Evolutionary conservation across 2,113 vertebrate genomes (phyloP).

Genomic region (Engraulis encrasicolus): DNA sequence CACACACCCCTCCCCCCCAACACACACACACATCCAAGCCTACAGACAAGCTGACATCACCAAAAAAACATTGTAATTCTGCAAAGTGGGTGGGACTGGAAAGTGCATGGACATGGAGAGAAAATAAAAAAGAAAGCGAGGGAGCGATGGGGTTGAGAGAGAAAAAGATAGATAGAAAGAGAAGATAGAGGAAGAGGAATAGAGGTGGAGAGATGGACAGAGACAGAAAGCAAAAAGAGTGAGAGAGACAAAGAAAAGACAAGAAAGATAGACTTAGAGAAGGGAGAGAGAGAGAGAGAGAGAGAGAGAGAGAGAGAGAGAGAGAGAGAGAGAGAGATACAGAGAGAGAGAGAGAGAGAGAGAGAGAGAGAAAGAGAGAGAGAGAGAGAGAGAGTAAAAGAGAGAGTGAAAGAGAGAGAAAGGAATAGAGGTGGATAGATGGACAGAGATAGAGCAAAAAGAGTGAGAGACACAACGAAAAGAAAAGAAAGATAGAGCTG

Average conservation of each 20-base stretch:
- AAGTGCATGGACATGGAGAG: too few relatives aligned
- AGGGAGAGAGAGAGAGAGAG: neutral
- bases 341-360: neutral
- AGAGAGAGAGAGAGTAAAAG: neutral
- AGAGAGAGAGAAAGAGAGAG: conserved; percentile 1
- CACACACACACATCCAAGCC: too few relatives aligned
- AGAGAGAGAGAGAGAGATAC: neutral
- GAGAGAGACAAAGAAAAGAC: neutral
- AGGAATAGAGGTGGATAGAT: neutral
- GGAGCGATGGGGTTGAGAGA: too few relatives aligned
- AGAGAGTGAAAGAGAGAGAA: neutral
- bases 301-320: neutral
- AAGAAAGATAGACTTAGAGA: neutral
- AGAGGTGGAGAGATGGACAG: neutral
- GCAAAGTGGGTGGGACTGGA: too few relatives aligned
- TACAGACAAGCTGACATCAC: too few relatives aligned
- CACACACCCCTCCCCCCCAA: too few relatives aligned
- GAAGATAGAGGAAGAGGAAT: too few relatives aligned
- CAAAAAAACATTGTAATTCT: too few relatives aligned
- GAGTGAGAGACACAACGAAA: neutral
- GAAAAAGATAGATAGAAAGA: too few relatives aligned
- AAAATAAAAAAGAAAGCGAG: neutral
- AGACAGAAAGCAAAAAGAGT: neutral
- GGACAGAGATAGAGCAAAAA: neutral
- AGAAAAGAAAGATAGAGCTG: neutral